Base-by-base conservation (phyloP, 2,797 vertebrate genomes). In the Columba guinea region DNA sequence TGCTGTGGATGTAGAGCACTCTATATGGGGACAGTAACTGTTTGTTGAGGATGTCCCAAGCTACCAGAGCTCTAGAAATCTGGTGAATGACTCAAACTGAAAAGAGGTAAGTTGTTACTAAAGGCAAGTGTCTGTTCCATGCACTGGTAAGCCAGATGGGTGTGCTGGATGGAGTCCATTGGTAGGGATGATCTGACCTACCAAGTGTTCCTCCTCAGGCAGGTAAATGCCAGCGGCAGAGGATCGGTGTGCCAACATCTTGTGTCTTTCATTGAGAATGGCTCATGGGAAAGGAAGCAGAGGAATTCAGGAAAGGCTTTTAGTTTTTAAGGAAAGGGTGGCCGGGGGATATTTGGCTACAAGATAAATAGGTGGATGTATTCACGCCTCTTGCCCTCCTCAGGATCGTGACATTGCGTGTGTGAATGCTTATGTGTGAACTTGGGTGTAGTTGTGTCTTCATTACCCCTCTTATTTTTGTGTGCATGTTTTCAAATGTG, bases 221-320 rank as follows among this genome's bases (percentile, higher is more conserved):
- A 1, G 9, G 14, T 2, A 1, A 20, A 28, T 1, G 1, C 2
- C 2, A 18, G 5, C 4, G 5, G 68, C 67, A 68, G 34, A 37
- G 32, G 9, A 3, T 73, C 64, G 55, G 30, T 1, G 3, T 64
- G 11, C 13, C 59, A 49, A 7, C 5, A 1, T 21, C 32, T 83
- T 4, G 9, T 46, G 2, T n/a, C 27, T 80, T 22, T 63, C 20
- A 9, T 12, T 83, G 49, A 44, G 55, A 73, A 0, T 19, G 41
- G 23, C 32, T 63, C 6, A 5, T 1, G 7, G 48, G 24, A 56
- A 51, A 49, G 71, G 32, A 8, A 58, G 24, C 10, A 13, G n/a
- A 60, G 21, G 69, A 71, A n/a, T 84, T 44, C 13, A 39, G 64
- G 44, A 59, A 44, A 80, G 23, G 10, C 13, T 20, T 58, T 44